phyloP scores from a whole-genome alignment of 2,888 invertebrate genomes.

The Muscina levida region DNA sequence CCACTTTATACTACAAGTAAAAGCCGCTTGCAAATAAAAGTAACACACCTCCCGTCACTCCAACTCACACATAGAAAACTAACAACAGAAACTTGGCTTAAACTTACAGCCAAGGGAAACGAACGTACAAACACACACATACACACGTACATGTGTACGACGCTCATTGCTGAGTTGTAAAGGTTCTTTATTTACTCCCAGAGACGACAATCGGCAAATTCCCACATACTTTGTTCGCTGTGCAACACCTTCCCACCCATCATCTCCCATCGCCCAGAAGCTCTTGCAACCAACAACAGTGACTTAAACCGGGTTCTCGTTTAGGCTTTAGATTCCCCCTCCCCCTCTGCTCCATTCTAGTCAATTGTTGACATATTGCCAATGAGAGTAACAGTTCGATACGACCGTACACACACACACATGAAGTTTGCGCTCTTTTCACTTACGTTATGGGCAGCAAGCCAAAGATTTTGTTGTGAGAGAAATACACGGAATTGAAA shows the following conservation, averaged over 20 bases:
- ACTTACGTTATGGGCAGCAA: neutral
- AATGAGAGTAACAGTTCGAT: conserved; percentile 40
- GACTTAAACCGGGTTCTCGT: conserved; percentile 25
- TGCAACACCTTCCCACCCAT: neutral
- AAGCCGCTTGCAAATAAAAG: conserved; percentile 35
- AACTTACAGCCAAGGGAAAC: neutral
- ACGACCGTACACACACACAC: neutral
- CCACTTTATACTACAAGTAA: neutral
- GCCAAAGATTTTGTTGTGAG: neutral
- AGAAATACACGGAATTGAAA: conserved; percentile 7
- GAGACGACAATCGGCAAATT: conserved; percentile 31
- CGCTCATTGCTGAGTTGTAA: conserved; percentile 14
- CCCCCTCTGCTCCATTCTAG: too few relatives aligned
- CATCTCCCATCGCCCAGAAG: neutral
- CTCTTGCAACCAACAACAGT: too few relatives aligned
- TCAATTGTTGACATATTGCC: neutral
- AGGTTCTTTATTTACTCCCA: conserved; percentile 5
- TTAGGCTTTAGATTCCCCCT: too few relatives aligned
- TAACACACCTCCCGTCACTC: too few relatives aligned
- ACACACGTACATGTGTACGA: too few relatives aligned
- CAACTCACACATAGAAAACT: conserved; percentile 2
- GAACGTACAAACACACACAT: neutral
- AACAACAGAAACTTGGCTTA: conserved; percentile 19
- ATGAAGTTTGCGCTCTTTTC: conserved; percentile 20
- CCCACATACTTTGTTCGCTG: conserved; percentile 61